phyloP scores from a whole-genome alignment of 1,140 invertebrate genomes.

The Drosophila ficusphila region DNA sequence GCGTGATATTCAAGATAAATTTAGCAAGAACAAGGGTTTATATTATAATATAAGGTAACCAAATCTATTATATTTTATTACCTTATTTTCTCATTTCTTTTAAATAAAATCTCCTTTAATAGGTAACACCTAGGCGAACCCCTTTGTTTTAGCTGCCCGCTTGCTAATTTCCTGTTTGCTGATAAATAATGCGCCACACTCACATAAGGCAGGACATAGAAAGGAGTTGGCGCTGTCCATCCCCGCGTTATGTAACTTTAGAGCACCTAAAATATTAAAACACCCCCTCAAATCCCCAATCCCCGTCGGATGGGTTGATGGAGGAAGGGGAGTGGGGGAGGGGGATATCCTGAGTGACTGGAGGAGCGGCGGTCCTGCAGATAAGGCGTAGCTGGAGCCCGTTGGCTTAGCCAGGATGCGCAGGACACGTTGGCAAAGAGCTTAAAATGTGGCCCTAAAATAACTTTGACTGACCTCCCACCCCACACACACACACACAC shows the following conservation, averaged over 20 bases:
- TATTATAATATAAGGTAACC: too few species aligned
- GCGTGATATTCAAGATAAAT: too few species aligned
- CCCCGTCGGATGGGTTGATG: constrained; percentile 1
- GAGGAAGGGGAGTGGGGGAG: too few species aligned
- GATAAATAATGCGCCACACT: constrained; percentile 71
- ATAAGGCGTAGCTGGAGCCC: constrained; percentile 65
- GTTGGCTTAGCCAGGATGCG: constrained; percentile 60
- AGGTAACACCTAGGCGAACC: constrained; percentile 2
- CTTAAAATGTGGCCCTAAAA: constrained; percentile 82
- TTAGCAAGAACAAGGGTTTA: too few species aligned
- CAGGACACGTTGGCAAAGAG: constrained; percentile 78
- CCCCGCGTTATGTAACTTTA: constrained; percentile 72
- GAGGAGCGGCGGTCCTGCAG: constrained; percentile 57
- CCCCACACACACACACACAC: constrained; percentile 8
- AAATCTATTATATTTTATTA: not conserved
- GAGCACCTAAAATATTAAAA: constrained; percentile 82
- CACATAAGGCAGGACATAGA: constrained; percentile 12
- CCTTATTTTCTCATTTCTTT: not conserved
- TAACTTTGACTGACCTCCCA: constrained; percentile 75
- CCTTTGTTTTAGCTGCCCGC: not conserved
- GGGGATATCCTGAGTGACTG: constrained; percentile 20
- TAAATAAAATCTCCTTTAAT: not conserved
- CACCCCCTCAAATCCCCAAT: constrained; percentile 47
- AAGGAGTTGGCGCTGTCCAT: constrained; percentile 33
- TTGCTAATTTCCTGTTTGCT: constrained; percentile 79